phyloP scores from a whole-genome alignment of 2,888 invertebrate genomes.

The Caenorhabditis japonica region DNA sequence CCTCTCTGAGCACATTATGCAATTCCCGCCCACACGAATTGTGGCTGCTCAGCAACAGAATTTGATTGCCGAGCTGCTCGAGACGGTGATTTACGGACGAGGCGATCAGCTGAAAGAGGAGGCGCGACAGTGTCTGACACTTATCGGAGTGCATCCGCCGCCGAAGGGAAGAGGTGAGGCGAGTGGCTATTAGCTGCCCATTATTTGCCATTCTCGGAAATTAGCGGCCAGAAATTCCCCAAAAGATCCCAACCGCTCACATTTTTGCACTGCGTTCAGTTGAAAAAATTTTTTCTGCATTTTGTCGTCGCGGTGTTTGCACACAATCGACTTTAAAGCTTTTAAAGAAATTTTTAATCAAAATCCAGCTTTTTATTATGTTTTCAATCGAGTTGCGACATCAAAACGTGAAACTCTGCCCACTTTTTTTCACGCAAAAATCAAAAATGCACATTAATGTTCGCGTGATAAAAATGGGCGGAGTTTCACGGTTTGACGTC shows the following conservation, averaged over 20 bases:
- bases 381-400: no score
- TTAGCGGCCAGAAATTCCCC: no score
- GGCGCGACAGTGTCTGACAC: slow-evolving; percentile 67
- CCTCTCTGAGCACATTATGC: slow-evolving; percentile 67
- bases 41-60: slow-evolving; percentile 61
- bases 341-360: background rate
- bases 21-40: slow-evolving; percentile 68
- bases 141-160: slow-evolving; percentile 66
- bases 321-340: background rate
- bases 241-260: no score
- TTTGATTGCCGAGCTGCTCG: slow-evolving; percentile 62
- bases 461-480: no score
- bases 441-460: no score
- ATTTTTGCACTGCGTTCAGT: no score
- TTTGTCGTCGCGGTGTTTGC: background rate
- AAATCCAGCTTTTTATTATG: no score
- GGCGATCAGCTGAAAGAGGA: slow-evolving; percentile 61
- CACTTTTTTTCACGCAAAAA: no score
- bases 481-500: no score
- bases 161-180: slow-evolving; percentile 51
- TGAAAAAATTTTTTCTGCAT: no score
- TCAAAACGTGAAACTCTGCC: no score
- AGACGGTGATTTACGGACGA: slow-evolving; percentile 48
- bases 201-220: background rate
- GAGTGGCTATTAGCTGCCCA: background rate